Base-by-base conservation (phyloP, 2,113 vertebrate genomes). In the Muscicapa adusta region DNA sequence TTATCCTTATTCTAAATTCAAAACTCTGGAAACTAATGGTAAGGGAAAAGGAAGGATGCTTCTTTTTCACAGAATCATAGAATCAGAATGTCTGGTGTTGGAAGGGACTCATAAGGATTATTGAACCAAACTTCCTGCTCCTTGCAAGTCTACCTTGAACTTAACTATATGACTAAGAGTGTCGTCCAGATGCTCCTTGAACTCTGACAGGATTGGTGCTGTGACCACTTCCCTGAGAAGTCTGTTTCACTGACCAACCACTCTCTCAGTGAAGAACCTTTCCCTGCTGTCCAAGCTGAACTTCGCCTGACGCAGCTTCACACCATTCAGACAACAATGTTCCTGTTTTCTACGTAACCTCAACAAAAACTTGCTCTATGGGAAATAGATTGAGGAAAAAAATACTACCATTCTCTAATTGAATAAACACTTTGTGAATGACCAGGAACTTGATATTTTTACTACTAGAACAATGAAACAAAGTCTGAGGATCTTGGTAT, bases 351-450 rank as follows among this genome's bases (percentile, higher is more conserved):
- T 71, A 0, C 1, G 9, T 48, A 85, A 91, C 34, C 24, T 76
- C 80, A 72, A 66, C 26, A 86, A 88, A 93, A 66, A 36, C 33
- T 78, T 72, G 12, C 57, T 91, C 20, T 51, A 51, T 74, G 83
- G 19, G 33, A 92, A 82, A 68, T 22, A 85, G 81, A 65, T 45
- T 47, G 57, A 68, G 58, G 45, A 89, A 85, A 81, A 67, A 93
- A 91, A 81, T 65, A 47, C 42, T 36, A 2, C 38, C 10, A 17
- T 72, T 89, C 86, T 91, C 42, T 88, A 70, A 79, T 54, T 87
- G 82, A 88, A 87, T 60, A 95, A 82, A 81, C 54, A 91, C 56
- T 91, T 72, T 14, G 23, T 92, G 62, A 95, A 95, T 87, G 62
- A 88, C 38, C 74, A 95, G 74, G 78, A 78, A 36, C 63, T 88